A percentile compares a stretch with the other conserved stretches of the same genome.
Conservation (phyloP, 1,140 invertebrate species). For the Eciton burchellii region DNA sequence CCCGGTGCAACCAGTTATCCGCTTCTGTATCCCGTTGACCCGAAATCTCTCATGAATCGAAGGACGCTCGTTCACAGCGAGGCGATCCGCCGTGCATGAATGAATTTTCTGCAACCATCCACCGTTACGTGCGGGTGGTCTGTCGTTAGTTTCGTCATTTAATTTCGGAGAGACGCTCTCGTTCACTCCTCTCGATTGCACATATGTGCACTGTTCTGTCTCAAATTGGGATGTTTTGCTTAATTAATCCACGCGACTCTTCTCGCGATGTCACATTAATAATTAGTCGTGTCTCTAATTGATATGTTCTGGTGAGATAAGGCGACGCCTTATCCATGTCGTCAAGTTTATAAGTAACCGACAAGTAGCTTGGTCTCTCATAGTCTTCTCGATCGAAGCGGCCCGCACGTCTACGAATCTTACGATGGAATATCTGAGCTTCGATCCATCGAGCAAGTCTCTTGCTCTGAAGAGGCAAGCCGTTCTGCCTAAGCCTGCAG, state of each 20-base stretch:
- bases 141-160: no score
- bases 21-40: conserved; percentile 75
- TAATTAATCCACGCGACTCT: no score
- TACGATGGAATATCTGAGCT: conserved; percentile 88
- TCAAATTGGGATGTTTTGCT: no score
- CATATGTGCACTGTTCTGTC: no score
- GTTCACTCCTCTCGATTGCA: no score
- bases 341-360: conserved; percentile 22
- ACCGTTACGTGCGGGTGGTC: background rate
- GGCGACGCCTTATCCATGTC: background rate
- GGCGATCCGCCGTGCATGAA: conserved; percentile 66
- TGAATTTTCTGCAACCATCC: conserved; percentile 68
- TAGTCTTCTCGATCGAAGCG: background rate
- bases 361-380: background rate
- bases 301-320: background rate
- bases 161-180: no score
- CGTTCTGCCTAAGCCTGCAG: conserved; percentile 83
- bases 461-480: conserved; percentile 84
- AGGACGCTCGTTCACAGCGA: conserved; percentile 78
- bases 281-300: no score
- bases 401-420: background rate
- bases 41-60: conserved; percentile 80
- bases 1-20: conserved; percentile 77
- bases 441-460: conserved; percentile 84
- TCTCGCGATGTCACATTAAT: no score